Evolutionary conservation across 1,140 invertebrate species (phyloP), one percentile per base, ranked within the genome.

Genomic region (Chelonus insularis): DNA sequence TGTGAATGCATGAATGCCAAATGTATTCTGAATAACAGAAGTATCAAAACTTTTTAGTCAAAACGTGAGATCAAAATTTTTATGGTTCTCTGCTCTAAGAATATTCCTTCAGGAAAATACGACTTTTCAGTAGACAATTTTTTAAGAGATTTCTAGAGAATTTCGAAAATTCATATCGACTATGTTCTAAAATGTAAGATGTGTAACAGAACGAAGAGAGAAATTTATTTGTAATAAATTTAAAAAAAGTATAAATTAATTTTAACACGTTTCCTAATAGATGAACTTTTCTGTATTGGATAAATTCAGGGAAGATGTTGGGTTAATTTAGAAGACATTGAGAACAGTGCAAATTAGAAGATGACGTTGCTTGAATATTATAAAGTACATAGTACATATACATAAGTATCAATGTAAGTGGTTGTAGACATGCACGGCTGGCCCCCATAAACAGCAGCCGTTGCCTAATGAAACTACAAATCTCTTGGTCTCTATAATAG

Each of bases 381-480:
- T 18, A 52, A 29, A 29, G 25, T 29, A 29, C 25, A 29, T 7
- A 37, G n/a, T 55, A 11, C 59, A 60, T 59, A 57, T 54, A 78
- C 72, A 75, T 80, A 80, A 81, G 78, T 80, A 81, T 77, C 72
- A 68, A 68, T 81, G 79, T 81, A 81, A 81, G 79, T 78, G 79
- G 76, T 80, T 81, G 79, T 80, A 80, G 79, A 81, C 79, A 79
- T 43, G 62, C 41, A 45, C 62, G 37, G 57, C 68, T 65, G 70
- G 69, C 66, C 70, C 72, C 79, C 78, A 78, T 80, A 80, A 81
- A 78, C 76, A 81, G 71, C 79, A 80, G 70, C 74, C 76, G 78
- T 68, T 72, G 72, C 76, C 77, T 81, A 81, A 81, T 81, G 79
- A 81, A 81, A 81, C 79, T 81, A 81, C 79, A 81, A 81, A 81